phyloP scores from a whole-genome alignment of 1,140 invertebrate genomes.

The Eufriesea mexicana region DNA sequence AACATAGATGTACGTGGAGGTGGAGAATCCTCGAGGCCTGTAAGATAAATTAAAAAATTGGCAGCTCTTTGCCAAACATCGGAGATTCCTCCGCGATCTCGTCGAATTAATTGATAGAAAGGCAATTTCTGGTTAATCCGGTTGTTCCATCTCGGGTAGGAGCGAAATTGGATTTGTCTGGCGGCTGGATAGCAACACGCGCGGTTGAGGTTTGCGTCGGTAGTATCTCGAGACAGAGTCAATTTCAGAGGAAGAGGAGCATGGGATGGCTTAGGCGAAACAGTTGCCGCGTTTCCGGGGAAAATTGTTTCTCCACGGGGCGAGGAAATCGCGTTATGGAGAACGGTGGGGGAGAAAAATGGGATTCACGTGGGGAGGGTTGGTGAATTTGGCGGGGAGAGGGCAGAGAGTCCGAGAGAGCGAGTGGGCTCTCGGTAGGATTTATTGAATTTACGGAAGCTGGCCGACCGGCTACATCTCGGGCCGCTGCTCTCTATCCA shows the following conservation, averaged over 20 bases:
- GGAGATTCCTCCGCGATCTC: not conserved
- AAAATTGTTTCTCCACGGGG: not conserved
- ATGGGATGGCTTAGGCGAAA: not conserved
- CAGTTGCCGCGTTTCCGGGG: not conserved
- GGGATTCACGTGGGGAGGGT: not conserved
- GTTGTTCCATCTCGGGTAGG: not conserved
- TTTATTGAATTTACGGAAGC: slow-evolving; percentile 52
- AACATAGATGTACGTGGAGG: too few relatives aligned
- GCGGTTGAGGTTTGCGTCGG: slow-evolving; percentile 11
- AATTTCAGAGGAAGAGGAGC: not conserved
- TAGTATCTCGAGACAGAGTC: not conserved
- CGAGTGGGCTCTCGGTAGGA: not conserved
- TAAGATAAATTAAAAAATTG: too few relatives aligned
- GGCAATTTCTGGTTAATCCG: not conserved
- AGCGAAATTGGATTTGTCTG: not conserved
- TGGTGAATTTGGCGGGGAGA: slow-evolving; percentile 3
- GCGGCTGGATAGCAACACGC: not conserved
- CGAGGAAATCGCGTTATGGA: slow-evolving; percentile 8
- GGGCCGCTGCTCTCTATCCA: slow-evolving; percentile 31
- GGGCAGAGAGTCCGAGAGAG: not conserved
- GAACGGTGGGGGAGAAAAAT: not conserved
- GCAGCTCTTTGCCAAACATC: too few relatives aligned
- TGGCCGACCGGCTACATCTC: slow-evolving; percentile 42
- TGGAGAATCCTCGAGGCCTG: too few relatives aligned
- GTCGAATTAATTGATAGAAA: not conserved